Base-by-base conservation (phyloP, 2,888 invertebrate genomes). In the Elmis aenea region DNA sequence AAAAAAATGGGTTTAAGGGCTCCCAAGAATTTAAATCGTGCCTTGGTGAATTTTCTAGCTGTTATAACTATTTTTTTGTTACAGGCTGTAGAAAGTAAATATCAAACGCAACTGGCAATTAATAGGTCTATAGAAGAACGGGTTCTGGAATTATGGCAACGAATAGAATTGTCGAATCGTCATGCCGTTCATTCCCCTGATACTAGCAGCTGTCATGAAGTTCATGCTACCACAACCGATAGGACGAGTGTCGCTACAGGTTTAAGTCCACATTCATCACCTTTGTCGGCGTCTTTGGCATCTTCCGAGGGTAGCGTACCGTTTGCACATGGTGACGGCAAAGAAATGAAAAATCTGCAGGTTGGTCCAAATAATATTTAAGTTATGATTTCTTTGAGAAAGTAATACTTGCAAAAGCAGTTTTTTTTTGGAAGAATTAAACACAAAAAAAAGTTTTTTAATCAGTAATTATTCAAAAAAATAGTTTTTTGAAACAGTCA, bases 331-430 rank as follows among this genome's bases (percentile, higher is more conserved):
- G 60, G 52, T 36, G 58, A 67, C 14, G 63, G 66, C 5, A 73
- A 73, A 21, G 79, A 79, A 59, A 68, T 79, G 24, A 72, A 75
- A 48, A 80, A 79, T 62, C 64, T 81, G 27, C 80, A 79, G 58
- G 77, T 74, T 44, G 34, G 21, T 4, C 5, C 8, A 26, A 11
- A 12, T 20, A 8, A n/a, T n/a, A n/a, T n/a, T n/a, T n/a, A n/a
- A n/a, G n/a, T n/a, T 37, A 16, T 37, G 37, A 41, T 38, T 34
- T 25, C 34, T 26, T 38, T n/a, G n/a, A 26, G 26, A 38, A 28
- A 29, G 25, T 33, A 38, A 34, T 26, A 25, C 20, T 20, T 32
- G 18, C n/a, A n/a, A n/a, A n/a, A n/a, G n/a, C n/a, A n/a, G n/a
- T n/a, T n/a, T n/a, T n/a, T n/a, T n/a, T n/a, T n/a, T n/a, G n/a